These are phyloP conservation scores for Agrochola circellaris DNA, from an alignment of 2,888 invertebrate genomes.

Conservation along the genomic window DNA sequence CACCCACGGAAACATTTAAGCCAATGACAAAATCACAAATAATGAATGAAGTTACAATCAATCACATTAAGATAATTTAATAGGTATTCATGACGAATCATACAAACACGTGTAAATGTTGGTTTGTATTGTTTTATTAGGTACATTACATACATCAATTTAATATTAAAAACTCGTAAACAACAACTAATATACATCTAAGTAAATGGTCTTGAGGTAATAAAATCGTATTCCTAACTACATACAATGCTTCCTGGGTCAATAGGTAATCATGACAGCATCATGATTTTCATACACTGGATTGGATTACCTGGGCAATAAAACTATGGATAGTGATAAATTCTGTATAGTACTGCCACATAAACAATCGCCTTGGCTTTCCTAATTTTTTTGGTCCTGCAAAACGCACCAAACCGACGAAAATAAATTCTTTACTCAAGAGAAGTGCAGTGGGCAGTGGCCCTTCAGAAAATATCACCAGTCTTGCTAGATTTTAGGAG, in stretches of 20 bases:
- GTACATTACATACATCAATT: not conserved
- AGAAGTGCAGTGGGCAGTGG: not conserved
- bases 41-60: not conserved
- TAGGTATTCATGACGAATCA: conserved; percentile 3
- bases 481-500: too few species aligned
- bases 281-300: not conserved
- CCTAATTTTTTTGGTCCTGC: not conserved
- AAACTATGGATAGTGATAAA: not conserved
- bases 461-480: too few species aligned
- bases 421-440: not conserved
- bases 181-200: not conserved
- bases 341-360: not conserved
- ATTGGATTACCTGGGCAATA: not conserved
- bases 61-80: conserved; percentile 3
- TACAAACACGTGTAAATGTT: conserved; percentile 14
- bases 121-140: conserved; percentile 14
- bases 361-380: not conserved
- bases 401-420: not conserved
- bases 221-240: not conserved
- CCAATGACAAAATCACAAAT: not conserved
- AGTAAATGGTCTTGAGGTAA: conserved; percentile 9
- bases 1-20: not conserved
- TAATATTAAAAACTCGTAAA: not conserved
- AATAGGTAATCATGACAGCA: not conserved
- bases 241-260: conserved; percentile 1